These are phyloP conservation scores for Nerophis ophidion DNA, from an alignment of 2,113 vertebrate species.

Conservation along the genomic window DNA sequence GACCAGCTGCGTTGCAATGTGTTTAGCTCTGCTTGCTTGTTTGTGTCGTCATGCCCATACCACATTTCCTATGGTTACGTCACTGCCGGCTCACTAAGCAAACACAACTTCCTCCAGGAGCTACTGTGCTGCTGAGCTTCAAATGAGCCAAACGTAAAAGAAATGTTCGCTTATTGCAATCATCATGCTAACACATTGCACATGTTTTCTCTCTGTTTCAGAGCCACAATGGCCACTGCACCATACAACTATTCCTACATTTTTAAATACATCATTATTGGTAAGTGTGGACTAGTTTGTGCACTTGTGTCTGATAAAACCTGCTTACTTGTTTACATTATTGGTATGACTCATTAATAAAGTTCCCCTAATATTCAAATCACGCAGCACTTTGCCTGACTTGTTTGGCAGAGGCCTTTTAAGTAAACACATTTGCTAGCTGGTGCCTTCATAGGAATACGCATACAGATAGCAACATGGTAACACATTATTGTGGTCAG, in stretches of 20 bases:
- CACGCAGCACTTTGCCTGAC: not conserved
- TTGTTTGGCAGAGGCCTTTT: not conserved
- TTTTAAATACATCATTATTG: conserved; percentile 99
- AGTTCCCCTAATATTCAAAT: not conserved
- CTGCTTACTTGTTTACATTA: not conserved
- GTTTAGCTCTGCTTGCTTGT: too few species aligned
- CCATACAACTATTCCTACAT: conserved; percentile 99
- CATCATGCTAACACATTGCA: not conserved
- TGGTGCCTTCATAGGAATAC: conserved; percentile 1
- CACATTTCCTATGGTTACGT: conserved; percentile 20
- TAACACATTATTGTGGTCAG: too few species aligned
- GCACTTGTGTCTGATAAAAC: not conserved
- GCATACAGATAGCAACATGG: not conserved
- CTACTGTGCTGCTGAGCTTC: not conserved
- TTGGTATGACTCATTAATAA: too few species aligned
- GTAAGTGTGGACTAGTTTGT: conserved; percentile 72
- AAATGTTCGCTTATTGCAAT: not conserved
- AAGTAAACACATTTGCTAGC: not conserved
- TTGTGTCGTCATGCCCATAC: not conserved
- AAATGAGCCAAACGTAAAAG: not conserved
- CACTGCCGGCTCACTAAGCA: conserved; percentile 13
- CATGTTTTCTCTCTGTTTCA: conserved; percentile 58
- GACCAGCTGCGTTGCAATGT: too few species aligned
- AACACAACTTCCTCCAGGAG: conserved; percentile 16
- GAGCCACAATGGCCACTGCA: conserved; percentile 98